Evolutionary conservation across 2,113 vertebrate genomes (phyloP).

Genomic region (Rhynchopsitta pachyrhyncha): DNA sequence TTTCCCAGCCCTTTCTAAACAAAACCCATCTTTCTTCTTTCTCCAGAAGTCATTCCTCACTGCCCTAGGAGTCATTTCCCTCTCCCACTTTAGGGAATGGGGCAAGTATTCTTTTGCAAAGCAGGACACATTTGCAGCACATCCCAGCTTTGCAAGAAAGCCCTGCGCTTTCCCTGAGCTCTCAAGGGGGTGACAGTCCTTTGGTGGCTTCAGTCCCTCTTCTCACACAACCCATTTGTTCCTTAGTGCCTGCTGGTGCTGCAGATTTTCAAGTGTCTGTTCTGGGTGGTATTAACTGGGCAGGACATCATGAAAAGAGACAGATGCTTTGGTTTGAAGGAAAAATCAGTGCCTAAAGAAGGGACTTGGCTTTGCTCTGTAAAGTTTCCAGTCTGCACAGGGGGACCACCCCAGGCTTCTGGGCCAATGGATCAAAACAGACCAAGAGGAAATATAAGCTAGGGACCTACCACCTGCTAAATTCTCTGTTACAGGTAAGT

Average conservation of each 20-base stretch:
- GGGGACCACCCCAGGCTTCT: neutral
- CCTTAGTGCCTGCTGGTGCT: constrained; percentile 1
- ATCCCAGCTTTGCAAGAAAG: neutral
- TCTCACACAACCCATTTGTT: neutral
- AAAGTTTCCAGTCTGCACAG: neutral
- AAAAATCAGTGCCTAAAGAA: neutral
- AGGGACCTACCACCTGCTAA: neutral
- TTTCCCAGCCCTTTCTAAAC: neutral
- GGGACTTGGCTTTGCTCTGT: neutral
- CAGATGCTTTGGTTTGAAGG: constrained; percentile 26
- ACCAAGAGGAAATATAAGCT: neutral
- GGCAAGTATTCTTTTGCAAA: neutral
- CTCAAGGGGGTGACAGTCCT: neutral
- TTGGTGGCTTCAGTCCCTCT: neutral
- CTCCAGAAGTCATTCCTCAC: neutral
- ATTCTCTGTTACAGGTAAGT: neutral
- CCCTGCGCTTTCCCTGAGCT: neutral
- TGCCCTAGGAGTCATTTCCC: neutral
- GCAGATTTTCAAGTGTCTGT: constrained; percentile 7
- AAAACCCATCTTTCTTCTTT: neutral
- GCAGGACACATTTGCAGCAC: neutral
- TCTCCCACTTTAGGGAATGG: neutral
- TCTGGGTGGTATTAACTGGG: neutral
- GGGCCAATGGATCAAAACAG: neutral
- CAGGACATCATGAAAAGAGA: constrained; percentile 14